phyloP scores from a whole-genome alignment of 2,888 invertebrate species.

The Sphaerophoria rueppellii region DNA sequence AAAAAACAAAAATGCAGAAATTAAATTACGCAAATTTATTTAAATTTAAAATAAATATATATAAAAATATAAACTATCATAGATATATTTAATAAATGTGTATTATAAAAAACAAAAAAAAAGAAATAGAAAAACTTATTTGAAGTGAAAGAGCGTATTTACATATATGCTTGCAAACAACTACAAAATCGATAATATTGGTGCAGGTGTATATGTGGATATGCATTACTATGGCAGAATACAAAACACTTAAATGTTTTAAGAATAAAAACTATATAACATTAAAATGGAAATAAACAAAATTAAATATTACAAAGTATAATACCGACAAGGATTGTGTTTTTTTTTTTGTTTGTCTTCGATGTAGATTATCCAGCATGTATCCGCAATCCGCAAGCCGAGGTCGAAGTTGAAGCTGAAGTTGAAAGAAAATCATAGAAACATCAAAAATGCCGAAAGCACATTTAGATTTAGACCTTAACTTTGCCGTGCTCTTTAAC shows the following conservation, averaged over 20 bases:
- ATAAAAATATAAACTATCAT: constrained; percentile 76
- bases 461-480: no score
- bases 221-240: constrained; percentile 22
- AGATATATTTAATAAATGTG: constrained; percentile 78
- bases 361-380: neutral
- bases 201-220: constrained; percentile 35
- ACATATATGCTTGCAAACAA: constrained; percentile 12
- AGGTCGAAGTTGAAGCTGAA: no score
- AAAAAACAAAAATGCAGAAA: constrained; percentile 39
- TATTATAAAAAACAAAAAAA: constrained; percentile 67
- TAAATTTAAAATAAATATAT: constrained; percentile 73
- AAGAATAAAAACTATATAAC: constrained; percentile 55
- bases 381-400: neutral
- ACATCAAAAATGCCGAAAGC: no score
- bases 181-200: constrained; percentile 6
- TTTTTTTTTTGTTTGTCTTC: neutral
- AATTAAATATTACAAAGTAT: constrained; percentile 68
- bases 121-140: constrained; percentile 31
- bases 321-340: constrained; percentile 31
- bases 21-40: constrained; percentile 66
- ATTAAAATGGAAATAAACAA: constrained; percentile 54
- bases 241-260: constrained; percentile 61
- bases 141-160: constrained; percentile 25
- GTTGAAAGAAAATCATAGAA: no score
- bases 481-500: no score